Base-by-base conservation (phyloP, 2,113 vertebrate genomes). In the Fukomys damarensis region DNA sequence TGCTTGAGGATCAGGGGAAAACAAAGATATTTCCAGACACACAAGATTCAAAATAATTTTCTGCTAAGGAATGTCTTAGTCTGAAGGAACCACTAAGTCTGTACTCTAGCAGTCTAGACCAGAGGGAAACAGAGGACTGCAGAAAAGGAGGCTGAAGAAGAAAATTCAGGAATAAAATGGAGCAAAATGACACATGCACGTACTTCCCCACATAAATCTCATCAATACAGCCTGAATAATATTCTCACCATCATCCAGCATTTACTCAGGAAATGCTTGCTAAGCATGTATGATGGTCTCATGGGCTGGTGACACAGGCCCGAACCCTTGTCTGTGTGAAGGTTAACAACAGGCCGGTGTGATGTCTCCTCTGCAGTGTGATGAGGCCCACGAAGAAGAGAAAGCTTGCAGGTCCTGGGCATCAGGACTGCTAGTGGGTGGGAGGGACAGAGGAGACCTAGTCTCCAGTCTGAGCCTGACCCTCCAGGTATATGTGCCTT, bases 11-110 rank as follows among this genome's bases (percentile, higher is more conserved):
- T 70, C 16, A 86, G n/a, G n/a, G 35, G 24, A 54, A 89, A 66
- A 80, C 13, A 63, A 84, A 83, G 30, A 0, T 38, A 41, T 56
- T 93, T 76, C 79, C n/a, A 52, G 41, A 74, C 41, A 87, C 41
- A 66, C 26, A 92, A 90, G 63, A 26, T 58, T 43, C 13, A 58
- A 82, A 79, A 83, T 72, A 54, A 74, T 59, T 96, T 96, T 72
- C 26, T 8, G 1, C 56, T 16, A 59, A 11, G 84, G 41, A 72
- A 22, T 7, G 12, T 68, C 81, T 74, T 43, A 28, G 22, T n/a
- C 35, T 20, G 68, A 28, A 80, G 74, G 56, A 63, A 30, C 32
- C 7, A 87, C 24, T 10, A 46, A 61, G 28, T 65, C 0, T 26
- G 6, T 46, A 56, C 65, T 66, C 76, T 24, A 87, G n/a, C 41